Evolutionary conservation across 2,797 vertebrate genomes (phyloP).

Genomic region (Amphiprion clarkii): DNA sequence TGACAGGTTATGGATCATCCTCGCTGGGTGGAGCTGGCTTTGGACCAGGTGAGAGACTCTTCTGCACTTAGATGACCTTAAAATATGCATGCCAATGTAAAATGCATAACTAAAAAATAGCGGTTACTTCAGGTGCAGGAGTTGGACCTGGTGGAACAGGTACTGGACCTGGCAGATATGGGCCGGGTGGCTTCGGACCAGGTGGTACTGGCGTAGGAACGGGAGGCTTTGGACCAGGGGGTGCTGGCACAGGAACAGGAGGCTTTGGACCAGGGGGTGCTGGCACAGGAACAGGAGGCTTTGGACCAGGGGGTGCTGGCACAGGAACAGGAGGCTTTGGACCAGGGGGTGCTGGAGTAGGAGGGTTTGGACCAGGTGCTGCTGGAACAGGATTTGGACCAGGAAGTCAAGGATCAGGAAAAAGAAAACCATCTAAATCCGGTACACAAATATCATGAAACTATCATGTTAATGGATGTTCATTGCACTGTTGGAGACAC

Average conservation of each 20-base stretch:
- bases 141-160: constrained; percentile 38
- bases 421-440: constrained; percentile 70
- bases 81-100: too few relatives aligned
- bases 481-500: not conserved
- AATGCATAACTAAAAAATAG: not conserved
- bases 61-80: not conserved
- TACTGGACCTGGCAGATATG: constrained; percentile 43
- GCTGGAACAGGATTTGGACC: constrained; percentile 37
- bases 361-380: constrained; percentile 26
- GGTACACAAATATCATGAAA: constrained; percentile 47
- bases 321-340: constrained; percentile 43
- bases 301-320: constrained; percentile 40
- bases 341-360: constrained; percentile 52
- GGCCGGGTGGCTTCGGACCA: constrained; percentile 39
- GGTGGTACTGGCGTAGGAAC: constrained; percentile 13
- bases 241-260: constrained; percentile 16
- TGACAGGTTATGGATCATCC: constrained; percentile 69
- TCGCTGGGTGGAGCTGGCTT: constrained; percentile 66
- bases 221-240: constrained; percentile 38
- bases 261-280: constrained; percentile 31
- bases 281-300: constrained; percentile 34
- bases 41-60: constrained; percentile 53
- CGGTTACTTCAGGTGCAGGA: constrained; percentile 24
- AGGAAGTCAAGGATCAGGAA: constrained; percentile 63
- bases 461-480: not conserved